A percentile compares a stretch with the other conserved stretches of the same genome.
Conservation (phyloP, 23 tunicate species). For the Ascidia mentula region DNA sequence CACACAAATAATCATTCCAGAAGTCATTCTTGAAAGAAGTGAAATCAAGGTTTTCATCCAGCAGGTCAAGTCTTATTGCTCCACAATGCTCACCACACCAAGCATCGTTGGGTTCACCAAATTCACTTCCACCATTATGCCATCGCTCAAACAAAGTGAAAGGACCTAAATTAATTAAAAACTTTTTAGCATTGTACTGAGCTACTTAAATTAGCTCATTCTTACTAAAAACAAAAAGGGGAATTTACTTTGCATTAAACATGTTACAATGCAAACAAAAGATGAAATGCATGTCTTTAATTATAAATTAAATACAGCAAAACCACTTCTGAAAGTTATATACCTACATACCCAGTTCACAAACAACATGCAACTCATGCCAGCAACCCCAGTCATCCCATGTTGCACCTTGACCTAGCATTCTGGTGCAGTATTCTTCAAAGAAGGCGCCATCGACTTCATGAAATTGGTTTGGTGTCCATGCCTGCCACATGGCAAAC, state of each 20-base stretch:
- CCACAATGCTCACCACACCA: constrained; percentile 66
- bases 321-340: no score
- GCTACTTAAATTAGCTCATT: not conserved
- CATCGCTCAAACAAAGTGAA: constrained; percentile 68
- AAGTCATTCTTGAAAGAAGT: not conserved
- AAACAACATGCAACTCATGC: constrained; percentile 26
- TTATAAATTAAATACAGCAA: no score
- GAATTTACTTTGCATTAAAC: no score
- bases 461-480: not conserved
- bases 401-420: not conserved
- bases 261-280: no score
- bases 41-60: not conserved
- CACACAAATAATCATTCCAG: constrained; percentile 73
- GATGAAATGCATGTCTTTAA: no score
- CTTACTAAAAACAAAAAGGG: not conserved
- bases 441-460: not conserved
- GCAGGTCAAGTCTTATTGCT: constrained; percentile 39
- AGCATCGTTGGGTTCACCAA: constrained; percentile 57
- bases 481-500: constrained; percentile 19
- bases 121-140: constrained; percentile 59
- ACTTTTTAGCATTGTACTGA: not conserved
- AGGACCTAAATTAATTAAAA: constrained; percentile 73
- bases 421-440: not conserved
- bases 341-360: constrained; percentile 46
- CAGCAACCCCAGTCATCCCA: constrained; percentile 46